Evolutionary conservation across 2,888 invertebrate genomes (phyloP).

Genomic region (Aleiodes leptofemur): DNA sequence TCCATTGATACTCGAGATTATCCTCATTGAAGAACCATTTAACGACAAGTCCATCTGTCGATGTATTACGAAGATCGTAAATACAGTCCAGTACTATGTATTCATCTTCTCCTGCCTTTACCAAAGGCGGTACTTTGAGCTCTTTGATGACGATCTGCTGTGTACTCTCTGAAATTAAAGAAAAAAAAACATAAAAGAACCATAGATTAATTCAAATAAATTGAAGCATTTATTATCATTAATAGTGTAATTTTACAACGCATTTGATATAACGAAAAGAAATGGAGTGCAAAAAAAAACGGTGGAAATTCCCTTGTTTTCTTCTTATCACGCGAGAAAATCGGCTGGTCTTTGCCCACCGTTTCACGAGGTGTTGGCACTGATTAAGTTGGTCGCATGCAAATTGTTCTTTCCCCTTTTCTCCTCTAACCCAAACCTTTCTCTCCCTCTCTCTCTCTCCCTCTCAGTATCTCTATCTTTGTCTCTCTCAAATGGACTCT

Average conservation of each 20-base stretch:
- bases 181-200: constrained; percentile 62
- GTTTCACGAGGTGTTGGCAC: constrained; percentile 67
- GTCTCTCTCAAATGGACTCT: constrained; percentile 23
- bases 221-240: neutral
- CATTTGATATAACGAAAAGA: constrained; percentile 15
- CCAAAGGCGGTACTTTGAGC: constrained; percentile 66
- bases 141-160: constrained; percentile 66
- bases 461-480: neutral
- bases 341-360: constrained; percentile 35
- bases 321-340: constrained; percentile 48
- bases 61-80: constrained; percentile 73
- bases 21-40: constrained; percentile 77
- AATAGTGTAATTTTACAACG: neutral
- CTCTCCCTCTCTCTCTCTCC: constrained; percentile 3
- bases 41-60: constrained; percentile 73
- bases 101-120: constrained; percentile 64
- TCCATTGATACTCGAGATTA: constrained; percentile 76
- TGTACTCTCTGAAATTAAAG: constrained; percentile 63
- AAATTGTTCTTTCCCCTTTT: constrained; percentile 64
- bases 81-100: constrained; percentile 76
- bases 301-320: constrained; percentile 7
- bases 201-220: constrained; percentile 35
- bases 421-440: constrained; percentile 56
- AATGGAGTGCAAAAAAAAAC: constrained; percentile 25
- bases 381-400: constrained; percentile 73